Conservation (phyloP, 2,888 invertebrate genomes). For the Xylota sylvarum region DNA sequence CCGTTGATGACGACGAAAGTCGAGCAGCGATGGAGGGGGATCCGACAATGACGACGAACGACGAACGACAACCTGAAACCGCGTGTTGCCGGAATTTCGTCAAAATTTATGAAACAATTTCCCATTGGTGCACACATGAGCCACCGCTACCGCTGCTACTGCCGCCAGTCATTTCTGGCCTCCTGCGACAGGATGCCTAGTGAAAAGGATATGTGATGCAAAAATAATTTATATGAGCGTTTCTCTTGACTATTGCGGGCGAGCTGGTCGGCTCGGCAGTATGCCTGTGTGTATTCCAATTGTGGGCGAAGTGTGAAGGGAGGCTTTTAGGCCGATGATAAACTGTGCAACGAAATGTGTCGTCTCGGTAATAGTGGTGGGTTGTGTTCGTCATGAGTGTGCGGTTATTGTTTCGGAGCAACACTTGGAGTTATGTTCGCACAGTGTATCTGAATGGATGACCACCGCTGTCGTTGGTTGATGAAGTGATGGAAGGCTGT, state of each 20-base stretch:
- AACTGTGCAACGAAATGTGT: slow-evolving; percentile 20
- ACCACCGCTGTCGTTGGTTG: neutral
- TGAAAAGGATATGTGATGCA: slow-evolving; percentile 45
- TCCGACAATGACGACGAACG: slow-evolving; percentile 49
- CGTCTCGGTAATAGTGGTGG: slow-evolving; percentile 35
- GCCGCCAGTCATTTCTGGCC: slow-evolving; percentile 45
- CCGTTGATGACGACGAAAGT: slow-evolving; percentile 35
- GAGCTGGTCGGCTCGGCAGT: no score
- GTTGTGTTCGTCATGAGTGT: slow-evolving; percentile 38
- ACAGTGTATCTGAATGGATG: neutral
- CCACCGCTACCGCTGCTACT: neutral
- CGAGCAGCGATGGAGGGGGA: neutral
- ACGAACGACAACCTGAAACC: slow-evolving; percentile 58
- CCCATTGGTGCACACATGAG: slow-evolving; percentile 51
- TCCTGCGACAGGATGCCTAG: slow-evolving; percentile 50
- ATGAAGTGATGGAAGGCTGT: neutral
- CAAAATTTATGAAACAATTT: slow-evolving; percentile 75
- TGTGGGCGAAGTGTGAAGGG: slow-evolving; percentile 28
- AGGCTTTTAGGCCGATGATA: slow-evolving; percentile 32
- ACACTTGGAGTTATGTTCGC: slow-evolving; percentile 9
- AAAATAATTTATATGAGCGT: slow-evolving; percentile 67
- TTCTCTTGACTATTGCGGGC: slow-evolving; percentile 12
- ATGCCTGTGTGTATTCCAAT: neutral
- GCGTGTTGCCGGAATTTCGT: slow-evolving; percentile 59
- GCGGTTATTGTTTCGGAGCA: slow-evolving; percentile 28